Conservation (phyloP, 1,140 invertebrate genomes). For the Pseudomyrmex pallidus region DNA sequence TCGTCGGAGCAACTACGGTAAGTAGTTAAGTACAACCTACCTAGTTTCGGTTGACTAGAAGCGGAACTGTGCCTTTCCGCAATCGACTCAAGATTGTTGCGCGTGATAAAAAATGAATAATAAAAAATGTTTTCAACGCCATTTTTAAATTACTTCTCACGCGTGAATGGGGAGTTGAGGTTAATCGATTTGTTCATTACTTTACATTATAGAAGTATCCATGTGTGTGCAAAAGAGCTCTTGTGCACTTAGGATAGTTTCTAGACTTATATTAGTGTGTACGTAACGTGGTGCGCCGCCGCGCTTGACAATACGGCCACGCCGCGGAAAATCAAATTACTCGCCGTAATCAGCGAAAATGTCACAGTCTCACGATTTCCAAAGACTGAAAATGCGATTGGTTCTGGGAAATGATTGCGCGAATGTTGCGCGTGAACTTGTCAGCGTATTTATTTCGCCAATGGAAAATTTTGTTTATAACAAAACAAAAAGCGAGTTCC, state of each 20-base stretch:
- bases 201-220: no score
- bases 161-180: no score
- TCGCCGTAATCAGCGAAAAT: constrained; percentile 18
- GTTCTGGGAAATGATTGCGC: background rate
- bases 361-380: constrained; percentile 50
- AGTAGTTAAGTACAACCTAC: background rate
- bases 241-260: constrained; percentile 4
- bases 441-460: no score
- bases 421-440: background rate
- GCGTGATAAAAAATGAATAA: no score
- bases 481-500: no score
- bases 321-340: constrained; percentile 13
- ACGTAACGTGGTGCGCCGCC: background rate
- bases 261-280: constrained; percentile 9
- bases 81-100: no score
- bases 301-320: background rate
- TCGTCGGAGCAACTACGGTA: background rate
- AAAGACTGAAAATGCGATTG: constrained; percentile 14
- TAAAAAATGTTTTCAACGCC: no score
- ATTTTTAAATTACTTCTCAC: no score
- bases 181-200: no score
- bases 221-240: background rate
- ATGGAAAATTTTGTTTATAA: no score
- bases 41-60: no score
- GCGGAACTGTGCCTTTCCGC: no score